Conservation (phyloP, 53 echinoderm and acorn worm species). For the Antedon mediterranea region DNA sequence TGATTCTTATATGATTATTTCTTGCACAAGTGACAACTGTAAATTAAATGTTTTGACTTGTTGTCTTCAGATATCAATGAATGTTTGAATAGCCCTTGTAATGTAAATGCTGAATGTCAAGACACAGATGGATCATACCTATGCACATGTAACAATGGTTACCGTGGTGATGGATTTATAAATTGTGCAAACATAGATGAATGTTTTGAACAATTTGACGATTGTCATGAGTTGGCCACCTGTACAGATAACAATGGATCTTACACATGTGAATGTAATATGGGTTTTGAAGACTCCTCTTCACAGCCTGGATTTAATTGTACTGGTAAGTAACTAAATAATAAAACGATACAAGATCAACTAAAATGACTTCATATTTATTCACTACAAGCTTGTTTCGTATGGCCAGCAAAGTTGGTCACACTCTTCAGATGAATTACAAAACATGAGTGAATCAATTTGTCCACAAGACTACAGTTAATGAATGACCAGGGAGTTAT, state of each 20-base stretch:
- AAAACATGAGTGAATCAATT: too few species aligned
- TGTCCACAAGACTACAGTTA: too few species aligned
- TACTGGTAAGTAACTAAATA: background rate
- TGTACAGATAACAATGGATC: conserved; percentile 4
- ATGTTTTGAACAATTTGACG: background rate
- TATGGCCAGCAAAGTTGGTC: too few species aligned
- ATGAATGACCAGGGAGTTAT: too few species aligned
- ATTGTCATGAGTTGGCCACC: background rate
- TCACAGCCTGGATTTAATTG: background rate
- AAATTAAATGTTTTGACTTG: too few species aligned
- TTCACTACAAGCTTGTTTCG: too few species aligned
- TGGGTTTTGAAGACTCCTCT: background rate
- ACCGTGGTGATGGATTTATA: background rate
- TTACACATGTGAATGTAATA: background rate
- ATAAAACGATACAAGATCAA: background rate
- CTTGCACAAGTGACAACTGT: too few species aligned
- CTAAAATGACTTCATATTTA: too few species aligned
- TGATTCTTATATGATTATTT: too few species aligned
- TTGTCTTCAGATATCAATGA: conserved; percentile 10
- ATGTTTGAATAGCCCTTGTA: background rate
- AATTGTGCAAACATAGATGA: background rate
- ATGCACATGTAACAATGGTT: background rate
- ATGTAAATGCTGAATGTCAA: background rate
- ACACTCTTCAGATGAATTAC: too few species aligned
- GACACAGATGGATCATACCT: background rate